Base-by-base conservation (phyloP, 2,113 vertebrate species). In the Malurus elegans region DNA sequence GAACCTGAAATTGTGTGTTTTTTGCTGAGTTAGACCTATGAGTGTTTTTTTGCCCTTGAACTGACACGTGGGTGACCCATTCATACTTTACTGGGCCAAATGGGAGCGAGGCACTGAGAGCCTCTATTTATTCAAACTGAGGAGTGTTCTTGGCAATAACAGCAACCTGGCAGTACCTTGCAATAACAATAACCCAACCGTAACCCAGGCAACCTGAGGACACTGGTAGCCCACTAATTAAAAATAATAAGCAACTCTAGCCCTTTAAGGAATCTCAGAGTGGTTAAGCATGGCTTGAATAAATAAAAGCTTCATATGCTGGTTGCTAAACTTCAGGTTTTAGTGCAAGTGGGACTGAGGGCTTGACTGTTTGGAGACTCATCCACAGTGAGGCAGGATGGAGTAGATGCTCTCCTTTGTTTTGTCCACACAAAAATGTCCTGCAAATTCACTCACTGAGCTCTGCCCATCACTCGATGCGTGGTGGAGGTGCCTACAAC, bases 401-500 rank as follows among this genome's bases (percentile, higher is more conserved):
- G 29, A 50, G 57, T 4, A 66, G 42, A 8, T 45, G 28, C 6
- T 58, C 12, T 26, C 78, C 24, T 38, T 38, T 48, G 17, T 15
- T n/a, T 57, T 64, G 24, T 12, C 25, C 45, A 40, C 17, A 17
- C 8, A 17, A 36, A 58, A 1, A 0, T n/a, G 8, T 10, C 19
- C 48, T 90, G 24, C 18, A 79, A 64, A 81, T 14, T 38, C 6
- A 78, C 7, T 36, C 20, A 25, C 44, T 56, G 44, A 36, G 25
- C 10, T 48, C 18, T 95, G 32, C 10, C 29, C 42, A 56, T 20
- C 0, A 0, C 60, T 51, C 0, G 0, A 7, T 40, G 11, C 28
- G 23, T 34, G 12, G 2, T 54, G 36, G 18, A 50, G 10, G 1
- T 58, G 38, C 12, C 48, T 18, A 14, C 1, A 3, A 21, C 26